Percentiles rank a stretch among this genome's conserved stretches.
Conservation (phyloP, 2,888 invertebrate genomes). For the Pachydiplax longipennis region DNA sequence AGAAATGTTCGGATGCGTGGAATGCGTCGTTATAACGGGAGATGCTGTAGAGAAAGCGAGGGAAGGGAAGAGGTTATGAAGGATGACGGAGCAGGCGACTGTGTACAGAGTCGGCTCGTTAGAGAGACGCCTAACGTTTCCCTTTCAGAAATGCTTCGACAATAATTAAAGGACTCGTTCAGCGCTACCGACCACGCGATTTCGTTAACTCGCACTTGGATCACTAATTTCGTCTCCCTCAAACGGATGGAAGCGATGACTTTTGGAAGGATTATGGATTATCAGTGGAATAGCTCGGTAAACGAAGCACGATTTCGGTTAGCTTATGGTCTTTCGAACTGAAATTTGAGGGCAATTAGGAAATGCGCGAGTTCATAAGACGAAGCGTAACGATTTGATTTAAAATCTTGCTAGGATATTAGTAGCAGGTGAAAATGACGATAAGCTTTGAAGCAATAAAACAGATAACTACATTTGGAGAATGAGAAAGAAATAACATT, state of each 20-base stretch:
- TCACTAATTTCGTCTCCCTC: not conserved
- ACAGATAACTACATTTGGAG: too few species aligned
- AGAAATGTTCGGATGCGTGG: not conserved
- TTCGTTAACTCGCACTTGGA: not conserved
- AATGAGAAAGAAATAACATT: too few species aligned
- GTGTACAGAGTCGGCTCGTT: not conserved
- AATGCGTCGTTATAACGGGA: not conserved
- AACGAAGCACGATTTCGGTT: too few species aligned
- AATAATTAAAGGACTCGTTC: not conserved
- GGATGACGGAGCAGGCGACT: not conserved
- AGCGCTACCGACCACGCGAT: not conserved
- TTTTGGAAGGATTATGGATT: not conserved
- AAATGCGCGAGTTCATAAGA: too few species aligned
- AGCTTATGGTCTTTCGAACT: too few species aligned
- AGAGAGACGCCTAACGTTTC: not conserved
- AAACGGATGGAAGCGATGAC: not conserved
- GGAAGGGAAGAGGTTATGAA: not conserved
- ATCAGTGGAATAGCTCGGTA: too few species aligned
- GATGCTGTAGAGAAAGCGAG: not conserved
- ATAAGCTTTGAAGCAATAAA: too few species aligned
- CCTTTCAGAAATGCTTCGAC: not conserved
- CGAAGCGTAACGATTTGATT: too few species aligned
- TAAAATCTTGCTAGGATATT: too few species aligned
- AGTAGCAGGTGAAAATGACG: too few species aligned
- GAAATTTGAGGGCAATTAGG: too few species aligned